A percentile compares a stretch with the other conserved stretches of the same genome.
These are phyloP conservation scores for Corythaeola cristata DNA, from an alignment of 2,113 vertebrate genomes.

Conservation along the genomic window DNA sequence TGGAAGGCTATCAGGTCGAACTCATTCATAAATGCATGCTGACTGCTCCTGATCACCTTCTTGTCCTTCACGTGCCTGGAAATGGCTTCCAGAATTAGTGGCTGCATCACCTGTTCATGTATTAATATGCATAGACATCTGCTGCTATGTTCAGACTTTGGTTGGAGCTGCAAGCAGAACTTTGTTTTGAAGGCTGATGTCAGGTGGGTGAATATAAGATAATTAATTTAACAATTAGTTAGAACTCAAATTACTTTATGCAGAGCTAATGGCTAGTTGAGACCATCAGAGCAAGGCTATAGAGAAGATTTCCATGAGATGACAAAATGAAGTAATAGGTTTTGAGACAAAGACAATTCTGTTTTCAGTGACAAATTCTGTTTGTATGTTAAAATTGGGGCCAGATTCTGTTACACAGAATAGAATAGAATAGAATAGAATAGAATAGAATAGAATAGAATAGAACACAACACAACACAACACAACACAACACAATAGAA, in stretches of 20 bases:
- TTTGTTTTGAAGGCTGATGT: slow-evolving; percentile 29
- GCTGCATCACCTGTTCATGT: neutral
- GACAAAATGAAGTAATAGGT: neutral
- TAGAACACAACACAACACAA: no score
- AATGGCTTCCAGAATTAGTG: neutral
- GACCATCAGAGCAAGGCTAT: neutral
- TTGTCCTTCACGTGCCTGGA: neutral
- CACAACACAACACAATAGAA: no score
- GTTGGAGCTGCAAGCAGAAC: neutral
- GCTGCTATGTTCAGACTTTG: neutral
- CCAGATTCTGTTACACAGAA: neutral
- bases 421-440: no score
- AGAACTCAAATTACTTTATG: slow-evolving; percentile 7
- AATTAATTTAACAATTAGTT: slow-evolving; percentile 17
- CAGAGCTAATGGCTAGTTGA: neutral
- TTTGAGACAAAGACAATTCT: neutral
- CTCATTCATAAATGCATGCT: neutral
- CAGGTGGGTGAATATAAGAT: neutral
- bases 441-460: no score
- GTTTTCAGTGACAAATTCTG: neutral
- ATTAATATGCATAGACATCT: slow-evolving; percentile 30
- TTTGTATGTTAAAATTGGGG: neutral
- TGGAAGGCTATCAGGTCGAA: neutral
- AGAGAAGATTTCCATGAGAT: neutral
- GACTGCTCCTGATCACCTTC: neutral